Percentiles rank a stretch among this genome's conserved stretches.
These are phyloP conservation scores for Odontamblyopus lacepedii DNA, from an alignment of 2,797 vertebrate species.

Conservation along the genomic window DNA sequence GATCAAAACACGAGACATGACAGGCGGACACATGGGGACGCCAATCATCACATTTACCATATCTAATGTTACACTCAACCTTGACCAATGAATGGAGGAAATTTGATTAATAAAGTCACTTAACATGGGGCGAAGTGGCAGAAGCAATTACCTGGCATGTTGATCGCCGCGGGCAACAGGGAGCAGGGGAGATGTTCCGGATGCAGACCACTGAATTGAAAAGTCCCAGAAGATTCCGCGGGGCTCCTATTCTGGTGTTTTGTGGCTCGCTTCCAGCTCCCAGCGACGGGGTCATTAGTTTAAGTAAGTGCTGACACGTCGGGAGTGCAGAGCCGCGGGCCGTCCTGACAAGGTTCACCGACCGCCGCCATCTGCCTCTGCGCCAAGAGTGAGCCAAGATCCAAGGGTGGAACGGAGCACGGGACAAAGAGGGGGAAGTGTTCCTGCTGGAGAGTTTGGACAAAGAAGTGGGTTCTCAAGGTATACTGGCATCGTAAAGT, in stretches of 20 bases:
- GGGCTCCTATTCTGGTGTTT: slow-evolving; percentile 8
- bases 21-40: slow-evolving; percentile 27
- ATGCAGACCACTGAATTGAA: slow-evolving; percentile 31
- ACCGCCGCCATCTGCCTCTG: neutral
- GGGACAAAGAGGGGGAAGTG: neutral
- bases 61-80: slow-evolving; percentile 35
- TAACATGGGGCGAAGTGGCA: slow-evolving; percentile 26
- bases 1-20: slow-evolving; percentile 16
- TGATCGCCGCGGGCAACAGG: slow-evolving; percentile 21
- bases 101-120: slow-evolving; percentile 61
- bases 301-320: slow-evolving; percentile 27
- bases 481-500: neutral
- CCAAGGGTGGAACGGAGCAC: neutral
- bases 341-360: slow-evolving; percentile 8
- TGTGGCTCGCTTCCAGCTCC: slow-evolving; percentile 12
- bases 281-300: slow-evolving; percentile 39
- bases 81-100: slow-evolving; percentile 20
- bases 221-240: slow-evolving; percentile 20
- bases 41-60: slow-evolving; percentile 30
- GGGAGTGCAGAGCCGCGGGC: neutral
- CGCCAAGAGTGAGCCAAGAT: slow-evolving; percentile 4
- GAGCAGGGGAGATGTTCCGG: slow-evolving; percentile 7
- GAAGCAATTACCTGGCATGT: slow-evolving; percentile 41
- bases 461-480: neutral
- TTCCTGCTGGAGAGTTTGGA: neutral